Evolutionary conservation across 1,140 invertebrate species (phyloP), one percentile per base, ranked within the genome.

Genomic region (Drepana arcuata): DNA sequence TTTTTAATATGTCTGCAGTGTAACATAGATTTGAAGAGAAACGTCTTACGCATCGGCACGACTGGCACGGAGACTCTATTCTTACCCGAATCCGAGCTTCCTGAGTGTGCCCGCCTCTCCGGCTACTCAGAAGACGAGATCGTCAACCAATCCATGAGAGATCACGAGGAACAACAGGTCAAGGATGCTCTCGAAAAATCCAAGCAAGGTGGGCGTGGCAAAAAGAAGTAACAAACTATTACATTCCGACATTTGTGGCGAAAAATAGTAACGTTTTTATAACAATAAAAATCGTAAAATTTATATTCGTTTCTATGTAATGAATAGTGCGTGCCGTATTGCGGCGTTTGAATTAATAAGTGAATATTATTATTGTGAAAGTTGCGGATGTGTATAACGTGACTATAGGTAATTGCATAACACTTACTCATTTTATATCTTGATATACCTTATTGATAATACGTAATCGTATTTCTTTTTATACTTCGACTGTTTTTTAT

Each of bases 41-140:
- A 97, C 81, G 87, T 96, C 1, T 84, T 99, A 12, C 88, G 89
- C 24, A 98, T 99, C 60, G 97, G 96, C n/a, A 98, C 96, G 0
- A 98, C 96, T 0, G 95, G 94, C 13, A 96, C 95, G 0, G 92
- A 95, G 75, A 98, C 97, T 0, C 77, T 87, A 9, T 99, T 99
- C 81, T 81, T 99, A 37, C 84, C 91, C 0, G 97, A 99, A 85
- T 90, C 89, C 55, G 93, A 96, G 42, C 80, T 97, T 34, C 94
- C 94, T 1, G 88, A 78, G 30, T 87, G 79, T 44, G 67, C 75
- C 40, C 62, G 78, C 18, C 77, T 84, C 18, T 84, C 74, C 24
- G 85, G 79, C 51, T 86, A 67, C 56, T 86, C 48, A 84, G 92
- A 75, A 86, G 94, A 52, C 67, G 83, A 72, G 84, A 89, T 63